Conservation (phyloP, 2,797 vertebrate species). For the Tolypeutes matacus region DNA sequence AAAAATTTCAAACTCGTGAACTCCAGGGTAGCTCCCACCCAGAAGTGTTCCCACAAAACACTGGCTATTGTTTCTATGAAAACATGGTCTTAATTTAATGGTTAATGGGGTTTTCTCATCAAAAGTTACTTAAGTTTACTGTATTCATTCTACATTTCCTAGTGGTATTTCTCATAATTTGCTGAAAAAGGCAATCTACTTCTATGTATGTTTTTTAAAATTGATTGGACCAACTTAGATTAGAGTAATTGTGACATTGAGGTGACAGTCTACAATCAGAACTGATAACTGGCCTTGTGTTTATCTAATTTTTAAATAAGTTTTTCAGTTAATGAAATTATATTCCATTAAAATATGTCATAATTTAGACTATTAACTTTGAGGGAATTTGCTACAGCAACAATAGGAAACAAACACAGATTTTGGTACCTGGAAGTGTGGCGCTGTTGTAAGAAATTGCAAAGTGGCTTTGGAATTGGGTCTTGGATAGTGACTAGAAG, state of each 20-base stretch:
- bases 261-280: background rate
- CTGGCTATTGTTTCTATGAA: background rate
- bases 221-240: background rate
- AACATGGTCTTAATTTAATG: background rate
- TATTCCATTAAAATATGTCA: background rate
- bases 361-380: background rate
- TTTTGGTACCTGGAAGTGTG: background rate
- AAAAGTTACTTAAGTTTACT: background rate
- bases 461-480: background rate
- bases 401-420: background rate
- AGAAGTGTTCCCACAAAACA: background rate
- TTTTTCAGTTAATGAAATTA: background rate
- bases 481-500: background rate
- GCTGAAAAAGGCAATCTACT: background rate
- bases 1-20: background rate
- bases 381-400: background rate
- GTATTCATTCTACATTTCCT: background rate
- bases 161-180: background rate
- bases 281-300: background rate
- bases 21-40: background rate
- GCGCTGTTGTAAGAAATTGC: background rate
- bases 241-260: background rate
- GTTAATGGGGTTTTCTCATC: background rate
- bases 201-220: background rate
- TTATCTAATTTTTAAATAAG: constrained; percentile 6